These are phyloP conservation scores for Sabatieria punctata DNA, from an alignment of 2,888 invertebrate species.

Conservation along the genomic window DNA sequence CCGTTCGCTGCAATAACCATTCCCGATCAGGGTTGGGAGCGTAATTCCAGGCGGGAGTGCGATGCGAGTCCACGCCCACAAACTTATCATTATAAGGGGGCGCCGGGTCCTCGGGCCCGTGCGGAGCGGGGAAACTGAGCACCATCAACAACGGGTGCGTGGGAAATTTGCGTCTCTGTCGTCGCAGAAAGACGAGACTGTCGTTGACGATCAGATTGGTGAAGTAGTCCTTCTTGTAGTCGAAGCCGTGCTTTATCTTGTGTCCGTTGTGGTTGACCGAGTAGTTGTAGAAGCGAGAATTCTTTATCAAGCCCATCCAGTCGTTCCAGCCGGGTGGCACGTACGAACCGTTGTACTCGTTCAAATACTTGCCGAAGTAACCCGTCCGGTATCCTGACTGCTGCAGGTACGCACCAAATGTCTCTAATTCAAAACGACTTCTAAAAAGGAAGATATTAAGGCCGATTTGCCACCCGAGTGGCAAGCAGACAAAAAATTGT, in stretches of 20 bases:
- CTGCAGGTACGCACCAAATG: too few species aligned
- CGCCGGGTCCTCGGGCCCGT: slow-evolving; percentile 93
- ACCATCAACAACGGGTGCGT: slow-evolving; percentile 65
- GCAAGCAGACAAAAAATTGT: too few species aligned
- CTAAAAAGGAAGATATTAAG: too few species aligned
- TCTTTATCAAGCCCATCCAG: slow-evolving; percentile 90
- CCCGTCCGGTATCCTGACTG: slow-evolving; percentile 45
- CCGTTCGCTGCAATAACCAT: slow-evolving; percentile 83
- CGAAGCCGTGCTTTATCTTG: slow-evolving; percentile 76
- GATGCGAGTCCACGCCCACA: slow-evolving; percentile 60
- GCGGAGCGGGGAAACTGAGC: slow-evolving; percentile 88
- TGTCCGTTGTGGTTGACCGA: slow-evolving; percentile 87
- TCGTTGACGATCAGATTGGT: slow-evolving; percentile 89
- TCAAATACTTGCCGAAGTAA: slow-evolving; percentile 90
- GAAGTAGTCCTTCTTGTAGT: slow-evolving; percentile 52
- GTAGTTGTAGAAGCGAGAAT: slow-evolving; percentile 94
- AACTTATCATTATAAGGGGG: slow-evolving; percentile 87
- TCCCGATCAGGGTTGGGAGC: slow-evolving; percentile 97
- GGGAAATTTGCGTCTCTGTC: slow-evolving; percentile 39
- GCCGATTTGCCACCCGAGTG: too few species aligned
- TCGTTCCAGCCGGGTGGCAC: slow-evolving; percentile 73
- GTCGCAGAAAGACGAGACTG: slow-evolving; percentile 59
- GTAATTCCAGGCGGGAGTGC: slow-evolving; percentile 87
- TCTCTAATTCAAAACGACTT: too few species aligned
- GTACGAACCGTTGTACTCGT: slow-evolving; percentile 89